A percentile compares a stretch with the other conserved stretches of the same genome.
These are phyloP conservation scores for Acanthurus lineatus DNA, from an alignment of 2,797 vertebrate species.

Conservation along the genomic window DNA sequence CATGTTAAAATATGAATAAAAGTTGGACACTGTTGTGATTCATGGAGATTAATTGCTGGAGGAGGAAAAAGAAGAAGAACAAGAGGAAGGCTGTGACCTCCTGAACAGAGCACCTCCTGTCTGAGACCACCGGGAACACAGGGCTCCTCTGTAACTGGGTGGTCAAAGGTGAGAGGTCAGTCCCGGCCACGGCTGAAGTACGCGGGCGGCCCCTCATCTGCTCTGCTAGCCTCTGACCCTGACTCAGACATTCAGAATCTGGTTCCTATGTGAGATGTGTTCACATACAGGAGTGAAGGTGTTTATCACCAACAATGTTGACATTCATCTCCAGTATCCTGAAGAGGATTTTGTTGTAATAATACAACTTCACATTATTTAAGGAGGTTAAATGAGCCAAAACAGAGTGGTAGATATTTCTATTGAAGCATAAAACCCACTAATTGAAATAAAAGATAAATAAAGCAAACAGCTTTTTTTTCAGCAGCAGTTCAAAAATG, in stretches of 20 bases:
- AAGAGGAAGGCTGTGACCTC: constrained; percentile 24
- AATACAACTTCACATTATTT: not conserved
- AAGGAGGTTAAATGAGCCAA: not conserved
- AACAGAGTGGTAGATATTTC: not conserved
- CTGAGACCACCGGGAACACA: constrained; percentile 57
- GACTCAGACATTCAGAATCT: constrained; percentile 74
- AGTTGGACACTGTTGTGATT: not conserved
- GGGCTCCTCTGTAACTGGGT: constrained; percentile 59
- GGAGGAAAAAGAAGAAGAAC: constrained; percentile 21
- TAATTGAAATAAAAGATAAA: constrained; percentile 1
- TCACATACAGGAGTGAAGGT: constrained; percentile 64
- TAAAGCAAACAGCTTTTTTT: not conserved
- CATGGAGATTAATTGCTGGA: constrained; percentile 9
- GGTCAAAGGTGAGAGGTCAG: constrained; percentile 68
- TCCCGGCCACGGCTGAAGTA: constrained; percentile 54
- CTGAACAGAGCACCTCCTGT: constrained; percentile 73
- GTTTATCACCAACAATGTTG: constrained; percentile 31
- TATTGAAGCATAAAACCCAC: not conserved
- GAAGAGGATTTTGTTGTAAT: not conserved
- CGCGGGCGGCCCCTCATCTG: constrained; percentile 56
- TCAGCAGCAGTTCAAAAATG: not conserved
- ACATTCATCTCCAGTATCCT: constrained; percentile 3
- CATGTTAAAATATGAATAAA: constrained; percentile 2
- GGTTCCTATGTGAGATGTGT: constrained; percentile 75
- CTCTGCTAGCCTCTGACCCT: constrained; percentile 61